Conservation (phyloP, 1,140 invertebrate species). For the Drosophila suzukii region DNA sequence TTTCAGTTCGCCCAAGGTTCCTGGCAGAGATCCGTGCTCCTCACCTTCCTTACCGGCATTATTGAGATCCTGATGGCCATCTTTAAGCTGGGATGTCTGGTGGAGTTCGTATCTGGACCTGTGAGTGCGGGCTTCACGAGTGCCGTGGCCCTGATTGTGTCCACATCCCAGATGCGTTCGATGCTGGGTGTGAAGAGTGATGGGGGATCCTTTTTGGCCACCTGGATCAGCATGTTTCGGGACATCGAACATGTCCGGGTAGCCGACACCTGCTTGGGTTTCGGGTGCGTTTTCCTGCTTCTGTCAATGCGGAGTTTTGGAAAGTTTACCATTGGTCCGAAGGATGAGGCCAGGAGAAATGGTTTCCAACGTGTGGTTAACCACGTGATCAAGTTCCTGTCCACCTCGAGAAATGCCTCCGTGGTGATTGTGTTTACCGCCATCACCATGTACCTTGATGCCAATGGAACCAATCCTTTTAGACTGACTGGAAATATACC, state of each 20-base stretch:
- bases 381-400: constrained; percentile 87
- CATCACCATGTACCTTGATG: constrained; percentile 86
- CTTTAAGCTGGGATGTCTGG: constrained; percentile 94
- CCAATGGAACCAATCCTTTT: constrained; percentile 58
- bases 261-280: constrained; percentile 89
- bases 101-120: constrained; percentile 96
- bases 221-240: constrained; percentile 89
- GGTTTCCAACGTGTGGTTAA: constrained; percentile 85
- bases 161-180: constrained; percentile 95
- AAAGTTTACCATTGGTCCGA: constrained; percentile 86
- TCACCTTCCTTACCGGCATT: constrained; percentile 93
- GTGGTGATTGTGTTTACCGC: constrained; percentile 89
- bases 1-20: constrained; percentile 90
- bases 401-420: constrained; percentile 90
- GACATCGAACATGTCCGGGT: constrained; percentile 87
- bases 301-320: constrained; percentile 88
- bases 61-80: constrained; percentile 94
- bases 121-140: constrained; percentile 97
- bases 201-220: constrained; percentile 90
- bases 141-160: constrained; percentile 96
- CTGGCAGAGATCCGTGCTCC: constrained; percentile 90
- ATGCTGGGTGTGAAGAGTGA: constrained; percentile 91
- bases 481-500: constrained; percentile 87
- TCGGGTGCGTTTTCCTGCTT: constrained; percentile 89
- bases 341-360: constrained; percentile 85